Evolutionary conservation across 2,113 vertebrate species (phyloP), one percentile per base, ranked within the genome.

Genomic region (Loxodonta africana): DNA sequence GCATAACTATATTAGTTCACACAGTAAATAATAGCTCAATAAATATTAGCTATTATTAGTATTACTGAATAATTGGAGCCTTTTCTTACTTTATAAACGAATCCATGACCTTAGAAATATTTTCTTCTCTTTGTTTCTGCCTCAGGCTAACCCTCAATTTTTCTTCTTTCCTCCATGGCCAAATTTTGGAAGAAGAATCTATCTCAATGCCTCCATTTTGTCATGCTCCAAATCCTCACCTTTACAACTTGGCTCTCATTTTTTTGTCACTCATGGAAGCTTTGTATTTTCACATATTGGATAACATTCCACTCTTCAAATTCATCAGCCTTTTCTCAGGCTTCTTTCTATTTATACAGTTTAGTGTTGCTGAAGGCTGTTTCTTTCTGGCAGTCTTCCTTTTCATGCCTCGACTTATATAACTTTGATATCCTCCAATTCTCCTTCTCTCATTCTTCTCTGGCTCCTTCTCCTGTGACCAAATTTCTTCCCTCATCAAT

Each of bases 71-170:
- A 90, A 74, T 18, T 78, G 78, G 23, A 37, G 6, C 26, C 48
- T 74, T 90, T 91, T 87, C 37, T 80, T 41, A 87, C 9, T 90
- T 88, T 87, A 73, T 28, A 83, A 80, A 74, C 15, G 44, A 92
- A 9, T 5, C 11, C 2, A 26, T 69, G 46, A 2, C 60, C 33
- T 94, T 93, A 33, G 88, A 65, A n/a, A 4, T 69, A 53, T 83
- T 90, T 87, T 15, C 33, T 87, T 74, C 78, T 69, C 18, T 15
- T 7, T 44, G 6, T 8, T 74, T 83, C 60, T 83, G 14, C 28
- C 20, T 62, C 5, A n/a, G 44, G 15, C 14, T 8, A 48, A 48
- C 11, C 30, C 21, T 51, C 51, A 65, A 8, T 37, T 48, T 77
- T 63, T 62, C 33, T 78, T 37, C 51, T 94, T 73, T 37, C 7